phyloP scores from a whole-genome alignment of 2,797 vertebrate genomes.

The Hirundo rustica region DNA sequence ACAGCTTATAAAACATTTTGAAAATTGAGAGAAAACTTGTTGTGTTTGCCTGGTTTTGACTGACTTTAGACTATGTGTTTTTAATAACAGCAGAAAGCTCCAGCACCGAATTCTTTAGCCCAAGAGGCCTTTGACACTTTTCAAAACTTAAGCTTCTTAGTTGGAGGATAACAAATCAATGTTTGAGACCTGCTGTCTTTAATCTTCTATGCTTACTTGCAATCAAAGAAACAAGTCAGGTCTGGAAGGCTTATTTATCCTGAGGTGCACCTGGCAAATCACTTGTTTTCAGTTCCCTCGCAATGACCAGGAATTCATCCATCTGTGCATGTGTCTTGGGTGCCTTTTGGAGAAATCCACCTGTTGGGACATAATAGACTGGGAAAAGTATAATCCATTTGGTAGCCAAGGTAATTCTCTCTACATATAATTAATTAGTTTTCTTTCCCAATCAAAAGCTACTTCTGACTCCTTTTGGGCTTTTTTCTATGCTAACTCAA shows the following conservation, averaged over 20 bases:
- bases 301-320: neutral
- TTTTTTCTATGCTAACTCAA: neutral
- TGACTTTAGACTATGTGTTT: neutral
- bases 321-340: neutral
- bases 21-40: neutral
- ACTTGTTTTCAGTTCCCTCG: neutral
- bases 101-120: neutral
- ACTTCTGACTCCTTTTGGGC: neutral
- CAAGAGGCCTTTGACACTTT: neutral
- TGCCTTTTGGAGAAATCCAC: neutral
- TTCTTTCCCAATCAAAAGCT: neutral
- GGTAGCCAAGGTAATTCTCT: neutral
- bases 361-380: neutral
- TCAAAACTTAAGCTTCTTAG: neutral
- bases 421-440: neutral
- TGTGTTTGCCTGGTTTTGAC: neutral
- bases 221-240: neutral
- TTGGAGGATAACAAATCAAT: neutral
- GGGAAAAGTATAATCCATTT: neutral
- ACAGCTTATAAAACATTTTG: neutral
- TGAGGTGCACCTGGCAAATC: slow-evolving; percentile 30
- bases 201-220: neutral
- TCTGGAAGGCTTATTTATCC: neutral
- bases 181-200: slow-evolving; percentile 17
- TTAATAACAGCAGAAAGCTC: neutral